phyloP scores from a whole-genome alignment of 2,797 vertebrate species.

The Chiroxiphia lanceolata region DNA sequence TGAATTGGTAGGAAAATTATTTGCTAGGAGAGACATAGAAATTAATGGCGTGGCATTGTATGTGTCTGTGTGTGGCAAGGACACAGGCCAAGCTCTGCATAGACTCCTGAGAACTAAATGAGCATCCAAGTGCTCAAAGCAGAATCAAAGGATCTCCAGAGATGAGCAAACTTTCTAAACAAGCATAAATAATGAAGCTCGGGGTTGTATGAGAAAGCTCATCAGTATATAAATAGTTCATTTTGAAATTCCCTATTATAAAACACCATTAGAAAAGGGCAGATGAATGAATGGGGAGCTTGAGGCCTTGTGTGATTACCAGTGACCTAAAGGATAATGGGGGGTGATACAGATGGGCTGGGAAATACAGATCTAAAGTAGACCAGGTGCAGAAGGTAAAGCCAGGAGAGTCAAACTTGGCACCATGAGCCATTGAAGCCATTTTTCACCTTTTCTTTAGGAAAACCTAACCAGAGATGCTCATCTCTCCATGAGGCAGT shows the following conservation, averaged over 20 bases:
- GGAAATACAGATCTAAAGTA: not conserved
- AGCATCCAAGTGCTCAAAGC: not conserved
- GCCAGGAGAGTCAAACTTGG: not conserved
- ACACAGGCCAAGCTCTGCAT: not conserved
- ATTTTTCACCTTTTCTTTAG: not conserved
- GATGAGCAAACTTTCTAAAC: not conserved
- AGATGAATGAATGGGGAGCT: not conserved
- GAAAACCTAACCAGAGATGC: not conserved
- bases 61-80: not conserved
- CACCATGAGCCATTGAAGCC: not conserved
- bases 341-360: not conserved
- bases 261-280: not conserved
- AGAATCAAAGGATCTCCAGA: not conserved
- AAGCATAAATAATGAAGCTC: constrained; percentile 5
- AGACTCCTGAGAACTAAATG: not conserved
- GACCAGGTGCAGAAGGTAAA: not conserved
- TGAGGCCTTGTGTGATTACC: not conserved
- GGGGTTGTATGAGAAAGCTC: not conserved
- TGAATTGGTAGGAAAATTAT: not conserved
- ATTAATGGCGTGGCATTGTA: not conserved
- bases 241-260: not conserved
- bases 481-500: not conserved
- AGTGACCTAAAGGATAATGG: not conserved
- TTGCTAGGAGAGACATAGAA: not conserved
- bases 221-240: not conserved